Conservation (phyloP, 2,888 invertebrate species). For the Vanessa cardui region DNA sequence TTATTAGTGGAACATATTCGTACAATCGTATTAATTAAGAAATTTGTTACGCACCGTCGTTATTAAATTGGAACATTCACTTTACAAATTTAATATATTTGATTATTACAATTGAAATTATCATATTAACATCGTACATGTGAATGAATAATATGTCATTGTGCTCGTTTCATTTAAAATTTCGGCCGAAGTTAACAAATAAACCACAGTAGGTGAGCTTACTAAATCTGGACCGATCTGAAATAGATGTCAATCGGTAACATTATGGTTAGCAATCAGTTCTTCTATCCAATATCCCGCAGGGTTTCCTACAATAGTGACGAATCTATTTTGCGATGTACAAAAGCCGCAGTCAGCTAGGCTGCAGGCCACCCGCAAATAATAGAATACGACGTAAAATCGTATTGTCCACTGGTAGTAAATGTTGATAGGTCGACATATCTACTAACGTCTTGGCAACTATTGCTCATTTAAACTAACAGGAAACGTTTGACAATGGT, state of each 20-base stretch:
- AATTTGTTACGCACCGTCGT: conserved; percentile 19
- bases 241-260: conserved; percentile 42
- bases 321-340: conserved; percentile 61
- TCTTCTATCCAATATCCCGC: conserved; percentile 49
- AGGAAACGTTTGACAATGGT: not conserved
- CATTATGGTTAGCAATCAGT: conserved; percentile 44
- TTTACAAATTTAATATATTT: not conserved
- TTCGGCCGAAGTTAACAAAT: not conserved
- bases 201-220: not conserved
- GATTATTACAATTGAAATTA: not conserved
- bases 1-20: conserved; percentile 27
- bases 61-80: conserved; percentile 15
- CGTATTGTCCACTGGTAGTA: conserved; percentile 57
- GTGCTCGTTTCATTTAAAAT: not conserved
- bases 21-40: conserved; percentile 30
- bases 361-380: conserved; percentile 71
- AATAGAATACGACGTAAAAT: conserved; percentile 54
- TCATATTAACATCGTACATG: not conserved
- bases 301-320: conserved; percentile 59
- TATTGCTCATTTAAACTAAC: conserved; percentile 9
- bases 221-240: conserved; percentile 18
- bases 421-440: conserved; percentile 61
- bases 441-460: conserved; percentile 14
- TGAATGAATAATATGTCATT: conserved; percentile 1
- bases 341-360: conserved; percentile 52